Evolutionary conservation across 2,113 vertebrate genomes (phyloP).

Genomic region (Lepus timidus): DNA sequence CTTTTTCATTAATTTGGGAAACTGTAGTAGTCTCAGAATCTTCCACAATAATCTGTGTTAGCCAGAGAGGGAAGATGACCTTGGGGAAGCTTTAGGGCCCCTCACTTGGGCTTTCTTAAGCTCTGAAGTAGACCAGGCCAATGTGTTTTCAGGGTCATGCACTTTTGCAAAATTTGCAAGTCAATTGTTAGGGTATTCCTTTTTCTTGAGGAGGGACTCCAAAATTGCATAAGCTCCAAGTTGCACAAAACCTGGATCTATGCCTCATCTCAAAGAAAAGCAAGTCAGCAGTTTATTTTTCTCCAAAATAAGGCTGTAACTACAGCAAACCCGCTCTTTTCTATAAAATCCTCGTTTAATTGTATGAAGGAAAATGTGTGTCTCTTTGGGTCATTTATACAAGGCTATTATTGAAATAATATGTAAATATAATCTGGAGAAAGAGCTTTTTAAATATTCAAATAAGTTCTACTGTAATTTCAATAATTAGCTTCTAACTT

Average conservation of each 20-base stretch:
- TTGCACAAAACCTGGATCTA: not conserved
- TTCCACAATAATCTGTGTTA: not conserved
- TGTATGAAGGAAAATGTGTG: not conserved
- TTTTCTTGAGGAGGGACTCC: not conserved
- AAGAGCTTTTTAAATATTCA: conserved; percentile 39
- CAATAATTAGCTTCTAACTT: conserved; percentile 66
- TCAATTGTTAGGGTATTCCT: not conserved
- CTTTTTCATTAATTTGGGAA: conserved; percentile 37
- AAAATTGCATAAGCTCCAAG: not conserved
- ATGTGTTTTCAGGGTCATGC: not conserved
- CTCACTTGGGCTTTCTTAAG: not conserved
- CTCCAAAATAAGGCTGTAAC: not conserved
- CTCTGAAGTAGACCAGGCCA: not conserved
- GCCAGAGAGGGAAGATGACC: not conserved
- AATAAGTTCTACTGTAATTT: conserved; percentile 49
- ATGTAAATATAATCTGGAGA: conserved; percentile 22
- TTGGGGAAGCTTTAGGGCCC: not conserved
- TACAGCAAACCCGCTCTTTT: not conserved
- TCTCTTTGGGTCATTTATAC: conserved; percentile 6
- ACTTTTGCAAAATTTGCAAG: conserved; percentile 6
- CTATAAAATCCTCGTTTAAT: not conserved
- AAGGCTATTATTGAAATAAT: conserved; percentile 40
- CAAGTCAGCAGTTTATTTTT: conserved; percentile 31
- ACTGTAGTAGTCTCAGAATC: not conserved
- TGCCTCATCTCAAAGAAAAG: not conserved